These are phyloP conservation scores for Pelodytes ibericus DNA, from an alignment of 2,797 vertebrate species.

Conservation along the genomic window DNA sequence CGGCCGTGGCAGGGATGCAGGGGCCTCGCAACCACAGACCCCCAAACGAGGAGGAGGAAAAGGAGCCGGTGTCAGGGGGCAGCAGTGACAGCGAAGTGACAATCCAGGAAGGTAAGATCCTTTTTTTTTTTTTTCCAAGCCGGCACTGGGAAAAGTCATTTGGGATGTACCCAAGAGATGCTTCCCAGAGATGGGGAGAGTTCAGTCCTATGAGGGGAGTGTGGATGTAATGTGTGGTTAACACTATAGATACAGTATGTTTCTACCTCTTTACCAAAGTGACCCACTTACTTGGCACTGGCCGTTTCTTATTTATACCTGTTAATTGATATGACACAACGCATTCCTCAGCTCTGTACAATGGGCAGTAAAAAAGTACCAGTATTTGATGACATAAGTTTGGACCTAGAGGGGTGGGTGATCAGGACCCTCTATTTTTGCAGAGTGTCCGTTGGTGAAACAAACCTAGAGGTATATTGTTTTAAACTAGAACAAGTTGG, in stretches of 20 bases:
- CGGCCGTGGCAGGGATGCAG: constrained; percentile 69
- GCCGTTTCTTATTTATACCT: too few species aligned
- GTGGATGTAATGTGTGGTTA: constrained; percentile 25
- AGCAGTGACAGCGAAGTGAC: constrained; percentile 79
- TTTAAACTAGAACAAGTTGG: too few species aligned
- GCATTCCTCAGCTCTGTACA: too few species aligned
- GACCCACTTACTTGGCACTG: not conserved
- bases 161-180: constrained; percentile 20
- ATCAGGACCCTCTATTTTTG: too few species aligned
- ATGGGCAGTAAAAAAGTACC: too few species aligned
- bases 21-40: constrained; percentile 60
- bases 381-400: too few species aligned
- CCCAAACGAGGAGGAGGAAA: constrained; percentile 59
- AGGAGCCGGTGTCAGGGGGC: constrained; percentile 70
- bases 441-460: too few species aligned
- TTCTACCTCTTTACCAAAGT: constrained; percentile 1
- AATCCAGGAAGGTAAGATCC: constrained; percentile 73
- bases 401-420: too few species aligned
- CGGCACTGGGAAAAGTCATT: not conserved
- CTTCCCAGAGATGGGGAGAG: constrained; percentile 23
- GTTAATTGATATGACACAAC: too few species aligned
- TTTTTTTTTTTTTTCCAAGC: not conserved
- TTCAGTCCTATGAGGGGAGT: constrained; percentile 11
- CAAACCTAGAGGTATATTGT: too few species aligned
- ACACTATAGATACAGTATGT: constrained; percentile 14